Evolutionary conservation across 2,113 vertebrate genomes (phyloP).

Genomic region (Cyanoderma ruficeps): DNA sequence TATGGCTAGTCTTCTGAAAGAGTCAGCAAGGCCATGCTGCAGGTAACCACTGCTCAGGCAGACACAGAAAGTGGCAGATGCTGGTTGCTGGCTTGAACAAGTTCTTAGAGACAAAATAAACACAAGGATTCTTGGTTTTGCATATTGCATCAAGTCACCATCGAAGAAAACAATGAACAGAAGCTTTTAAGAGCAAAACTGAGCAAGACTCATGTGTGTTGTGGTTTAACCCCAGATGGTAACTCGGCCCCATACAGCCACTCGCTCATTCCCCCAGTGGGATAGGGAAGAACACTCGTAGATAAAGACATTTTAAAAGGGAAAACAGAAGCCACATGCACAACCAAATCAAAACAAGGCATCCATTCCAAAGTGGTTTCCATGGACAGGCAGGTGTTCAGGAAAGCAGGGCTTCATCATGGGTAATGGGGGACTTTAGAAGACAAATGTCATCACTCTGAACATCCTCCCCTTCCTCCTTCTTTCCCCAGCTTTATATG

Average conservation of each 20-base stretch:
- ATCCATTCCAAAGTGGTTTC: not conserved
- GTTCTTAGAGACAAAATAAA: not conserved
- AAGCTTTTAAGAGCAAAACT: not conserved
- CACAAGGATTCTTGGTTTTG: not conserved
- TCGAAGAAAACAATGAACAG: not conserved
- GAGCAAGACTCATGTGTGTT: not conserved
- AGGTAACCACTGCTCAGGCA: not conserved
- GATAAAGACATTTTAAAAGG: not conserved
- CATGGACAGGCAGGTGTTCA: not conserved
- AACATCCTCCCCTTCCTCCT: not conserved
- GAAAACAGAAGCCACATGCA: not conserved
- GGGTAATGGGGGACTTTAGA: not conserved
- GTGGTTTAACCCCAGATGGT: not conserved
- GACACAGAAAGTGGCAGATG: not conserved
- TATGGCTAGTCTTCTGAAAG: not conserved
- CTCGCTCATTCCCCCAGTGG: accelerated
- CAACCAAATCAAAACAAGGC: not conserved
- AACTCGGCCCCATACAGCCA: not conserved
- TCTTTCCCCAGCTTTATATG: not conserved
- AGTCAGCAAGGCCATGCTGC: not conserved
- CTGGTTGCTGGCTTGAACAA: not conserved
- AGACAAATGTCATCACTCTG: not conserved
- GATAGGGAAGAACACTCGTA: accelerated
- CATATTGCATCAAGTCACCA: not conserved
- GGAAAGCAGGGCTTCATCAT: not conserved